These are phyloP conservation scores for Clostera curtula DNA, from an alignment of 2,888 invertebrate genomes.

Conservation along the genomic window DNA sequence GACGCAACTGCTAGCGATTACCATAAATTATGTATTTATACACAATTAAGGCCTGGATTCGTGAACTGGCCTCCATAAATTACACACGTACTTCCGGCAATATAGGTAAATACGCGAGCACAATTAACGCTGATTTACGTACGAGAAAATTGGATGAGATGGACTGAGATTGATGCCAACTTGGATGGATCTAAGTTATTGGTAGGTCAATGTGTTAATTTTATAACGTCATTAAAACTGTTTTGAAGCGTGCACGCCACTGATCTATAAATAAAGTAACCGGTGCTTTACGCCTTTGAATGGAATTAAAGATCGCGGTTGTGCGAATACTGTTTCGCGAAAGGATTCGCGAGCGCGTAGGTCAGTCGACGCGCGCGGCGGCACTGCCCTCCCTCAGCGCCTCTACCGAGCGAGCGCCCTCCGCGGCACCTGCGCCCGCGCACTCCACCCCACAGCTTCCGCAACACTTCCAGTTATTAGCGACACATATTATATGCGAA, in stretches of 20 bases:
- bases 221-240: conserved; percentile 34
- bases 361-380: conserved; percentile 58
- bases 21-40: too few relatives aligned
- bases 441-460: conserved; percentile 57
- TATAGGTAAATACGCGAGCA: too few relatives aligned
- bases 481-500: conserved; percentile 28
- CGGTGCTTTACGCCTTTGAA: conserved; percentile 33
- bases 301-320: conserved; percentile 40
- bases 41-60: too few relatives aligned
- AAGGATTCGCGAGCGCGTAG: conserved; percentile 62
- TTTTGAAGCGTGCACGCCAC: too few relatives aligned
- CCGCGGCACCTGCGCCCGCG: conserved; percentile 23
- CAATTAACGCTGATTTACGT: too few relatives aligned
- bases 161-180: conserved; percentile 29
- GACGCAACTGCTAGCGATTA: too few relatives aligned
- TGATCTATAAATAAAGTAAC: conserved; percentile 44
- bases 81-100: too few relatives aligned
- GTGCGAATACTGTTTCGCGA: conserved; percentile 41
- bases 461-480: conserved; percentile 30
- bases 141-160: too few relatives aligned
- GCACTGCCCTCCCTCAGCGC: conserved; percentile 41
- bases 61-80: too few relatives aligned
- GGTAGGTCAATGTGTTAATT: conserved; percentile 32
- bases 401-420: conserved; percentile 16
- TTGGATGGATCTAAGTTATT: conserved; percentile 34